These are phyloP conservation scores for Drosophila leontia DNA, from an alignment of 1,140 invertebrate species.

Conservation along the genomic window DNA sequence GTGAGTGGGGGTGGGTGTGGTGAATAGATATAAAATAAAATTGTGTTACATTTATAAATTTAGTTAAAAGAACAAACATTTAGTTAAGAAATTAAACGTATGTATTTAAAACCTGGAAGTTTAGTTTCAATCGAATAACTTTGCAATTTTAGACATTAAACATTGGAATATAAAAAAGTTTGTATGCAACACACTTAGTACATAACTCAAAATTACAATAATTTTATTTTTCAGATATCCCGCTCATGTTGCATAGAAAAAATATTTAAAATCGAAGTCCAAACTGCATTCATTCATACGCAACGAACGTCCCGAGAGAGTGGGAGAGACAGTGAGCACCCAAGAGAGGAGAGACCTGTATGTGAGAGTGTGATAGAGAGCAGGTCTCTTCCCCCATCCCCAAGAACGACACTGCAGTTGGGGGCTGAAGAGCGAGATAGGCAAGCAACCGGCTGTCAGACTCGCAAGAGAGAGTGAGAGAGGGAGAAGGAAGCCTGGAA, in stretches of 20 bases:
- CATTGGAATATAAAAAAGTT: neutral
- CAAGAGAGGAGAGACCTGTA: neutral
- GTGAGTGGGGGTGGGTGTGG: no score
- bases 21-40: no score
- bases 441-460: constrained; percentile 35
- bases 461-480: constrained; percentile 2
- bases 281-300: constrained; percentile 18
- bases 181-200: no score
- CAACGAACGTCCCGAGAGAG: constrained; percentile 1
- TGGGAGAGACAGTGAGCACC: neutral
- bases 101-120: no score
- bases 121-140: neutral
- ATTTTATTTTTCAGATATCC: constrained; percentile 15
- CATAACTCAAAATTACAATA: neutral
- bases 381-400: neutral
- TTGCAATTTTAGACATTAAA: no score
- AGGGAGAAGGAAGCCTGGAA: constrained; percentile 45
- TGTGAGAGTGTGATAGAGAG: constrained; percentile 8
- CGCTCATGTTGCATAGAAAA: neutral
- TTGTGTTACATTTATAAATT: no score
- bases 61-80: no score
- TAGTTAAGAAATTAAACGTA: no score
- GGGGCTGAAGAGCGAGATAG: constrained; percentile 21
- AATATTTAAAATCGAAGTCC: constrained; percentile 23
- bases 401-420: constrained; percentile 12